phyloP scores from a whole-genome alignment of 1,140 invertebrate genomes.

The Grapholita molesta region DNA sequence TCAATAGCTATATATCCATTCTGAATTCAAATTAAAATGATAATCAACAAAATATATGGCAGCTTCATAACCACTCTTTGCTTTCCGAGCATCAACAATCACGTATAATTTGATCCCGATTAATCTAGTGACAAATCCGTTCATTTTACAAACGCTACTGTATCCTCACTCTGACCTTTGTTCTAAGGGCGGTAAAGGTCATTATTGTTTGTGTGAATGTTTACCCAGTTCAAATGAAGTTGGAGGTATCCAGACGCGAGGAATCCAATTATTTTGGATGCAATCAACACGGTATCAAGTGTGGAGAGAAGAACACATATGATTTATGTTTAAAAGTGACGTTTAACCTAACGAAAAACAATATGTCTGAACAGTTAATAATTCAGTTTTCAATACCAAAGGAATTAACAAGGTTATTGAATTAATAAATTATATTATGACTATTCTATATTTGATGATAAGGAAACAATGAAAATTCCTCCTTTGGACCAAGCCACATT shows the following conservation, averaged over 20 bases:
- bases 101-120: background rate
- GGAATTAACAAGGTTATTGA: too few relatives aligned
- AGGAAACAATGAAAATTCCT: too few relatives aligned
- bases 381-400: too few relatives aligned
- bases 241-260: constrained; percentile 8
- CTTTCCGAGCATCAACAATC: background rate
- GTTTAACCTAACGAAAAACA: background rate
- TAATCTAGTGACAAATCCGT: background rate
- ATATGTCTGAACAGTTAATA: background rate
- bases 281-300: constrained; percentile 32
- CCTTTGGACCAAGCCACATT: too few relatives aligned
- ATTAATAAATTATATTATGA: too few relatives aligned
- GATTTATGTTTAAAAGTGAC: background rate
- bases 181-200: background rate
- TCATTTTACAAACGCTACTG: background rate
- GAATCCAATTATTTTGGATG: constrained; percentile 41
- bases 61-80: background rate
- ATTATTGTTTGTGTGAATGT: background rate
- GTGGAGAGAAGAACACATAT: background rate
- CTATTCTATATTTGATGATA: too few relatives aligned
- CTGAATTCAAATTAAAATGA: background rate
- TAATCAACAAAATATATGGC: background rate
- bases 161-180: background rate
- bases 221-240: background rate
- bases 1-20: background rate